Evolutionary conservation across 2,113 vertebrate species (phyloP).

Genomic region (Guaruba guarouba): DNA sequence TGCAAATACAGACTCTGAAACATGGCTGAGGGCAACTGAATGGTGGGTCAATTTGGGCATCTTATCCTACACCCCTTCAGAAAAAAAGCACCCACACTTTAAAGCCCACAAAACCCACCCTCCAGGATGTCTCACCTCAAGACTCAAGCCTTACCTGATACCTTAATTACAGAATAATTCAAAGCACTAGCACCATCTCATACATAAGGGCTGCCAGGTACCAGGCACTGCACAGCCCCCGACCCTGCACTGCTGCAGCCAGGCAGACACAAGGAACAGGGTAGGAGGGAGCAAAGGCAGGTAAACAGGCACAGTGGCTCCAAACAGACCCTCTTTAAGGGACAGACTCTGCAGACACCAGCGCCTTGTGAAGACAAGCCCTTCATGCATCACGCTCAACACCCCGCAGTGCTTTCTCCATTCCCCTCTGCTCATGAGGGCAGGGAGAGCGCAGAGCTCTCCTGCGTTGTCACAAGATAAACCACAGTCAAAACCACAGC

Average conservation of each 20-base stretch:
- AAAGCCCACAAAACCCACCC: not conserved
- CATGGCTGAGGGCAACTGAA: fast-evolving
- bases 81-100: no score
- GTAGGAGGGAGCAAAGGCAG: not conserved
- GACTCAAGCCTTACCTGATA: fast-evolving
- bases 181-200: not conserved
- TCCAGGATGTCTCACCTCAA: not conserved
- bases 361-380: not conserved
- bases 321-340: not conserved
- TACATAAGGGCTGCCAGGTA: fast-evolving
- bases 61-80: not conserved
- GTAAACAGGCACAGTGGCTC: not conserved
- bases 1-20: not conserved
- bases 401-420: fast-evolving
- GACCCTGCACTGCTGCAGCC: fast-evolving
- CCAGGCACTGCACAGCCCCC: fast-evolving
- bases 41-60: not conserved
- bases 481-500: not conserved
- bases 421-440: not conserved
- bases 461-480: not conserved
- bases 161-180: not conserved
- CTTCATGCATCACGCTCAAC: not conserved
- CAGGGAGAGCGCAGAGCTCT: not conserved
- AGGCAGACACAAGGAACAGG: fast-evolving
- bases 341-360: not conserved